Evolutionary conservation across 2,888 invertebrate species (phyloP).

Genomic region (Minunthozetes semirufus): DNA sequence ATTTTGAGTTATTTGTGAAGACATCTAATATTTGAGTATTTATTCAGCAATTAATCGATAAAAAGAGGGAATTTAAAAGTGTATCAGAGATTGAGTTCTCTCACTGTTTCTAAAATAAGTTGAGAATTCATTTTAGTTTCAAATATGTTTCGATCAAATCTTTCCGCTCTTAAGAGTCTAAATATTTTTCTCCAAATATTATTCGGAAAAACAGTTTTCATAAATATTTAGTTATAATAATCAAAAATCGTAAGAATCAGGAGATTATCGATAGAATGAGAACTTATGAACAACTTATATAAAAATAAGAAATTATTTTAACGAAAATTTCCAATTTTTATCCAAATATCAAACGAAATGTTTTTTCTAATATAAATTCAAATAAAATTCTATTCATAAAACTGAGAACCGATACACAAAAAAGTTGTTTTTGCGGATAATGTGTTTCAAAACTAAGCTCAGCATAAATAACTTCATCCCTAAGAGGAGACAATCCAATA

Average conservation of each 20-base stretch:
- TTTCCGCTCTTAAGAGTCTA: background rate
- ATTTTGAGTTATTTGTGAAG: too few species aligned
- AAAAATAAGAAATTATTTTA: too few species aligned
- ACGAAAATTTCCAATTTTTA: background rate
- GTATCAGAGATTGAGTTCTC: background rate
- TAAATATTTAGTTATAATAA: background rate
- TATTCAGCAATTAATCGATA: too few species aligned
- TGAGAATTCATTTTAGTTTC: background rate
- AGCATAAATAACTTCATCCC: too few species aligned
- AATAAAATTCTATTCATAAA: background rate
- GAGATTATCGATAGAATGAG: background rate
- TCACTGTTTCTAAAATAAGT: background rate
- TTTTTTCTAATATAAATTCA: slow-evolving; percentile 6
- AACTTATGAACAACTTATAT: too few species aligned
- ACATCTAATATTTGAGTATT: too few species aligned
- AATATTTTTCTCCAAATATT: background rate
- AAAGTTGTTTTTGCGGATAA: too few species aligned
- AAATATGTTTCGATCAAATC: background rate
- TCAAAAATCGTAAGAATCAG: background rate
- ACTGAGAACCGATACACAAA: too few species aligned
- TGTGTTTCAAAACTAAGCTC: too few species aligned
- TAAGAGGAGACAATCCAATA: too few species aligned
- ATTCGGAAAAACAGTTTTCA: background rate
- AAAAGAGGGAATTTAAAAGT: background rate
- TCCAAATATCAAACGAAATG: background rate